A percentile compares a stretch with the other conserved stretches of the same genome.
These are phyloP conservation scores for Linepithema humile DNA, from an alignment of 1,140 invertebrate genomes.

Conservation along the genomic window DNA sequence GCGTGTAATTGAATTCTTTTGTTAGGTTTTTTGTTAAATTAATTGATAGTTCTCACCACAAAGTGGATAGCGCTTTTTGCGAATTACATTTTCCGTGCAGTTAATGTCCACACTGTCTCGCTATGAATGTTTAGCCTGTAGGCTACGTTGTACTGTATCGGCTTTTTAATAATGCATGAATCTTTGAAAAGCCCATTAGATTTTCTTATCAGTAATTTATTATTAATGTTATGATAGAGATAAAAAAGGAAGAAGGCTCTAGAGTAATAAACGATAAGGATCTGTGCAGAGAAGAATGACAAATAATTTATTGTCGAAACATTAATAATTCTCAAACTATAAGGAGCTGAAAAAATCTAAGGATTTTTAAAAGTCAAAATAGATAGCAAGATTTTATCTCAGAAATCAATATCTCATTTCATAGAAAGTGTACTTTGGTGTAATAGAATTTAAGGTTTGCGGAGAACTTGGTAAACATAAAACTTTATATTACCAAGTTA, in stretches of 20 bases:
- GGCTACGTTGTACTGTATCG: background rate
- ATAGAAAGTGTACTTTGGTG: background rate
- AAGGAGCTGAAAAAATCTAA: background rate
- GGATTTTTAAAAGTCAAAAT: background rate
- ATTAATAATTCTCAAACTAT: background rate
- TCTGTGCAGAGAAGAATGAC: background rate
- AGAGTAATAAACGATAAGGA: too few relatives aligned
- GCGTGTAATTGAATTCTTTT: background rate
- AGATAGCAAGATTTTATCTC: background rate
- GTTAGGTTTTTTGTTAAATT: background rate
- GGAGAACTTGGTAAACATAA: background rate
- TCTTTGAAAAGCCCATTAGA: background rate
- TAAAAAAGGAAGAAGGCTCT: background rate
- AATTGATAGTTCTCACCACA: background rate
- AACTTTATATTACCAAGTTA: background rate
- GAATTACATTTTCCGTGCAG: background rate
- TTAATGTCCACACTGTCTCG: background rate
- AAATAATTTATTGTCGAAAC: background rate
- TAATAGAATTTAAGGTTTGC: background rate
- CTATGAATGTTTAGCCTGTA: background rate
- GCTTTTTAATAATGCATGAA: conserved; percentile 7
- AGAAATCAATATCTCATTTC: background rate
- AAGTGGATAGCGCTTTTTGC: background rate
- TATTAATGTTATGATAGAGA: background rate
- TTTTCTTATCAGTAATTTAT: background rate